Evolutionary conservation across 64 coral and sea anemone species (phyloP).

Genomic region (Montipora efflorescens): DNA sequence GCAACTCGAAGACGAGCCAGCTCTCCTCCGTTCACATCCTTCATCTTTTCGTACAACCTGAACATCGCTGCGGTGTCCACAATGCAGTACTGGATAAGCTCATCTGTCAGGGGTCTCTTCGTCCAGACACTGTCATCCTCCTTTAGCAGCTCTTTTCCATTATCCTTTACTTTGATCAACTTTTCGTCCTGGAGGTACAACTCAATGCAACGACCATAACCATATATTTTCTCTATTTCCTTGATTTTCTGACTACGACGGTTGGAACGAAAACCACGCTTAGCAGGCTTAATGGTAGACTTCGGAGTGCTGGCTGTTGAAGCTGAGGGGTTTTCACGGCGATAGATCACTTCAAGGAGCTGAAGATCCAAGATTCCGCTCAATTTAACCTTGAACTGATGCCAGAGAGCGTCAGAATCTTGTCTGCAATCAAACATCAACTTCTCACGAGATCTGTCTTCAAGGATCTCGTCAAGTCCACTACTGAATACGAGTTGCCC

Average conservation of each 20-base stretch:
- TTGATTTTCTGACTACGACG: conserved; percentile 28
- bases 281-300: not conserved
- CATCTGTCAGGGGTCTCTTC: conserved; percentile 37
- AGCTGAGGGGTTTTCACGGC: not conserved
- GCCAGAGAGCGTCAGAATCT: conserved; percentile 70
- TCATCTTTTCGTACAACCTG: conserved; percentile 61
- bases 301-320: not conserved
- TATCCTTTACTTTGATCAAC: conserved; percentile 42
- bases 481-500: conserved; percentile 42
- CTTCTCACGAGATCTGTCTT: conserved; percentile 29
- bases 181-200: conserved; percentile 59
- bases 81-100: conserved; percentile 47
- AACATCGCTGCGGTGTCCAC: conserved; percentile 67
- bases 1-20: conserved; percentile 5
- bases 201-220: conserved; percentile 56
- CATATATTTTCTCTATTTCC: conserved; percentile 54
- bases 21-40: conserved; percentile 33
- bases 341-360: conserved; percentile 70
- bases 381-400: conserved; percentile 61
- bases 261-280: not conserved
- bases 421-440: conserved; percentile 77
- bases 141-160: conserved; percentile 42
- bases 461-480: conserved; percentile 27
- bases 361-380: conserved; percentile 63
- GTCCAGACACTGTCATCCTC: conserved; percentile 3